Conservation (phyloP, 1,140 invertebrate genomes). For the Lepidurus apus region DNA sequence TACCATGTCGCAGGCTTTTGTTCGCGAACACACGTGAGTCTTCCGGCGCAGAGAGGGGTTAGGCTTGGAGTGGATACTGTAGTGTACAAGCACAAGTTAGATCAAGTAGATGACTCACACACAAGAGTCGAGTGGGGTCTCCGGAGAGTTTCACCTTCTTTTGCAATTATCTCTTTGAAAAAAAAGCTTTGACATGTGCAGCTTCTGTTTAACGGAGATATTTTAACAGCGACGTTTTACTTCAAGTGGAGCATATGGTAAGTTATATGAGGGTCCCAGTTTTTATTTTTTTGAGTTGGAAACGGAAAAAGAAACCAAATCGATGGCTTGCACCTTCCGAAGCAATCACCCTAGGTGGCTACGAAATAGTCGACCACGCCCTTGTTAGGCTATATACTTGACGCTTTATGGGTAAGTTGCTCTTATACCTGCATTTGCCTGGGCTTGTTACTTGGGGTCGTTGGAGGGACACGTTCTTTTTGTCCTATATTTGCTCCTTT, state of each 20-base stretch:
- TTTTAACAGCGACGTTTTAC: not conserved
- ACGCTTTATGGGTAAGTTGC: not conserved
- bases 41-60: not conserved
- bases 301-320: not conserved
- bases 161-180: not conserved
- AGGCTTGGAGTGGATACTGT: not conserved
- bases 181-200: not conserved
- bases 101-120: slow-evolving; percentile 17
- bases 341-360: not conserved
- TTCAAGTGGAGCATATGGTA: not conserved
- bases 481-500: not conserved
- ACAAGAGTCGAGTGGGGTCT: not conserved
- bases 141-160: not conserved
- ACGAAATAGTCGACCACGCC: not conserved
- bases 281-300: too few species aligned
- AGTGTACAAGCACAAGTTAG: not conserved
- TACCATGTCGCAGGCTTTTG: slow-evolving; percentile 21
- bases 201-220: not conserved
- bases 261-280: not conserved
- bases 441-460: not conserved
- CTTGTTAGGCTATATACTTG: not conserved
- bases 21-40: slow-evolving; percentile 8
- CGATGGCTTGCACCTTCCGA: not conserved
- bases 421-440: not conserved
- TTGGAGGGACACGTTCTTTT: not conserved